These are phyloP conservation scores for Scolopax mira DNA, from an alignment of 2,113 vertebrate species.

Conservation along the genomic window DNA sequence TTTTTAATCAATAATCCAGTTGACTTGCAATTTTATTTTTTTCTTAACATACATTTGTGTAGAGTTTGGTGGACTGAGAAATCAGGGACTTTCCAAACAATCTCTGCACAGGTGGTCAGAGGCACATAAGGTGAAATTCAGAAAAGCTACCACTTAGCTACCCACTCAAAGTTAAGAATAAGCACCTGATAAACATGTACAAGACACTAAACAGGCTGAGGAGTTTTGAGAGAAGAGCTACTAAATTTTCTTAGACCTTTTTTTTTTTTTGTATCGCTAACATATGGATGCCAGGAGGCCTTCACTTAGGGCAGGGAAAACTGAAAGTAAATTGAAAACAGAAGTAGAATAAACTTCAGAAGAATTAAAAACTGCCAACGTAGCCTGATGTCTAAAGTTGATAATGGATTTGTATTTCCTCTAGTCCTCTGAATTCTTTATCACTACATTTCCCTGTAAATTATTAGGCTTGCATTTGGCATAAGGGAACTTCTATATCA, in stretches of 20 bases:
- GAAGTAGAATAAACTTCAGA: constrained; percentile 53
- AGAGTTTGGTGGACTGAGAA: neutral
- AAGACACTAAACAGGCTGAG: neutral
- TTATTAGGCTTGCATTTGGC: constrained; percentile 28
- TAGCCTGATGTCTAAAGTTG: constrained; percentile 52
- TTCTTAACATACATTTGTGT: neutral
- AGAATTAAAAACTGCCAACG: constrained; percentile 50
- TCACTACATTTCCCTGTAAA: constrained; percentile 48
- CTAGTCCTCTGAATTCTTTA: constrained; percentile 38
- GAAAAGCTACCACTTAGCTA: neutral
- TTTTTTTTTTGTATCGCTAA: neutral
- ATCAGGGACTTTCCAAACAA: neutral
- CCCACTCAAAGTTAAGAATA: constrained; percentile 29
- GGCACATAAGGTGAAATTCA: constrained; percentile 18
- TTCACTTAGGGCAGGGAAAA: neutral
- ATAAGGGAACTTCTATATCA: neutral
- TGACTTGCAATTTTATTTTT: neutral
- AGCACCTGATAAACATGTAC: constrained; percentile 27
- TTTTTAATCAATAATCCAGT: neutral
- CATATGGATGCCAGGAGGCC: constrained; percentile 27
- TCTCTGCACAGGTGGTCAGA: constrained; percentile 30
- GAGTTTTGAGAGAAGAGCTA: constrained; percentile 16
- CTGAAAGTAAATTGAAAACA: constrained; percentile 66
- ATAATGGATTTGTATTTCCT: constrained; percentile 46
- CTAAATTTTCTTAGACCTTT: neutral